Percentiles rank a stretch among this genome's conserved stretches.
These are phyloP conservation scores for Calonectris borealis DNA, from an alignment of 2,113 vertebrate species.

Conservation along the genomic window DNA sequence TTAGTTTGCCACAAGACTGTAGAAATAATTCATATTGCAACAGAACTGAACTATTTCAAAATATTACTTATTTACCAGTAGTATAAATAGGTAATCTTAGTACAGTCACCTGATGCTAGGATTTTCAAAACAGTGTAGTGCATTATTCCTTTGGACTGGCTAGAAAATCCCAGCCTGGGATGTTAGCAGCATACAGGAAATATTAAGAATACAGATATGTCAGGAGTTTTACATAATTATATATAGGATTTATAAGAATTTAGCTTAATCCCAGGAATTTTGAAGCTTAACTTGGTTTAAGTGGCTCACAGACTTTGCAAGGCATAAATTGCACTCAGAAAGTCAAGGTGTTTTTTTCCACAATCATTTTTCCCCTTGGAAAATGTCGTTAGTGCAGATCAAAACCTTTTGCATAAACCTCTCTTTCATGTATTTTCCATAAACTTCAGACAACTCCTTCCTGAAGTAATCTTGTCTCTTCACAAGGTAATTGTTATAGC, in stretches of 20 bases:
- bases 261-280: neutral
- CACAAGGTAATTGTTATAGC: neutral
- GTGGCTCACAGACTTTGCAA: neutral
- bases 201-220: neutral
- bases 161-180: neutral
- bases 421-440: neutral
- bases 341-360: neutral
- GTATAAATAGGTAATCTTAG: neutral
- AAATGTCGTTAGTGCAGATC: neutral
- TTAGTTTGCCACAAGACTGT: neutral
- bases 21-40: neutral
- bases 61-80: neutral
- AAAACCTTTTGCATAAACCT: neutral
- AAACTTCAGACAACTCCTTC: neutral
- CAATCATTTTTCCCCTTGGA: neutral
- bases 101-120: neutral
- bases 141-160: neutral
- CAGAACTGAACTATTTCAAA: neutral
- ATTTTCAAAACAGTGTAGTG: neutral
- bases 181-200: neutral
- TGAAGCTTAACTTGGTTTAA: conserved; percentile 1
- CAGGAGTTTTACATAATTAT: neutral
- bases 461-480: neutral
- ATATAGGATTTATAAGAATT: neutral
- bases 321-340: neutral